Base-by-base conservation (phyloP, 2,888 invertebrate genomes). In the Exocentrus adspersus region DNA sequence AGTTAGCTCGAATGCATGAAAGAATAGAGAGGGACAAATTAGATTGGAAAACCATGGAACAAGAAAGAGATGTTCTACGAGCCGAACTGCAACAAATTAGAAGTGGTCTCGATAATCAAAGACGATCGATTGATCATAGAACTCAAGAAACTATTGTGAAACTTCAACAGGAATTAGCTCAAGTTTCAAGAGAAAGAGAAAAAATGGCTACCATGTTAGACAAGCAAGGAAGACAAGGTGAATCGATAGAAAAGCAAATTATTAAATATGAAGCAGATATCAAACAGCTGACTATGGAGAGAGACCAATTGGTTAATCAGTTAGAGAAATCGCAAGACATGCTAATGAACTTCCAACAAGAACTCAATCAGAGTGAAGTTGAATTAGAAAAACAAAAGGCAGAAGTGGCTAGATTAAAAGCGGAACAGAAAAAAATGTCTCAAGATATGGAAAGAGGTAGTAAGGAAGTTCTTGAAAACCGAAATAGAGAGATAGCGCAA, bases 301-400 rank as follows among this genome's bases (percentile, higher is more conserved):
- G 93, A 51, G 95, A 95, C 80, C 95, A 95, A 81, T 82, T 96
- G 67, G 94, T 95, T 1, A 89, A 92, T 69, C 95, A 95, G 80
- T 81, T 96, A 78, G 95, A 95, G 81, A 95, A 96, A 84, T 94
- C 94, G 42, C 95, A 95, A 81, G 94, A 95, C 74, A 94, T 95
- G 89, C 84, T 96, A 62, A 91, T 95, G 82, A 94, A 94, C 82
- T 95, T 95, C 92, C 95, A 95, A 81, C 91, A 94, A 79, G 95
- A 95, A 79, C 81, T 95, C 53, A 93, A 93, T 71, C 88, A 91
- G 70, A 91, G 92, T 72, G 95, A 94, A 82, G 87, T 90, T 43
- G 94, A 93, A 79, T 82, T 93, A 67, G 93, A 93, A 77, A 89
- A 91, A 77, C 92, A 92, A 75, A 88, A 91, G 62, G 90, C 91